These are phyloP conservation scores for Microcebus jonahi DNA, from an alignment of 2,113 vertebrate species.

Conservation along the genomic window DNA sequence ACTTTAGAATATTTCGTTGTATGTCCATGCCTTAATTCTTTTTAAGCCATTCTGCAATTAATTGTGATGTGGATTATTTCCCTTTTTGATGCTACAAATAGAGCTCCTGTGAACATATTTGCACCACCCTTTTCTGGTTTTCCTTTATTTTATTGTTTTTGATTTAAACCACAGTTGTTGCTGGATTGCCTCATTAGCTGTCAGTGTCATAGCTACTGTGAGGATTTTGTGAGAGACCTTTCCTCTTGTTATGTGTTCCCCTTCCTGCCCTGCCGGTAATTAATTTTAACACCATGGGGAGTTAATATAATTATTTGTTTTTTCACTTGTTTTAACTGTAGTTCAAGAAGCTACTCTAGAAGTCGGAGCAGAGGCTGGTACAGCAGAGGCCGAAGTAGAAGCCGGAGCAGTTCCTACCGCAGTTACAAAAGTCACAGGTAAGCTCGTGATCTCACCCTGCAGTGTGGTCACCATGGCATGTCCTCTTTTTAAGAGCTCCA, in stretches of 20 bases:
- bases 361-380: conserved; percentile 92
- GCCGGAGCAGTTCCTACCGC: conserved; percentile 92
- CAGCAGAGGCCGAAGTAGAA: conserved; percentile 88
- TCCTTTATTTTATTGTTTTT: background rate
- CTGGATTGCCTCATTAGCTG: background rate
- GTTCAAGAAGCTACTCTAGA: conserved; percentile 92
- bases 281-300: background rate
- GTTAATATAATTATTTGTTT: background rate
- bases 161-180: background rate
- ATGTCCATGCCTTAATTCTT: background rate
- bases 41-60: background rate
- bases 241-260: background rate
- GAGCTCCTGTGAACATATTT: background rate
- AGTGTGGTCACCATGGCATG: background rate
- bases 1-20: background rate
- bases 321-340: conserved; percentile 11
- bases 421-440: conserved; percentile 93
- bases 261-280: background rate
- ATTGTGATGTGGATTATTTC: background rate
- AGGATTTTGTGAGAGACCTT: background rate
- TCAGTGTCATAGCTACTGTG: background rate
- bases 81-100: background rate
- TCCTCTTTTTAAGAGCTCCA: background rate
- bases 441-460: background rate
- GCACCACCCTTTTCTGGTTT: background rate